phyloP scores from a whole-genome alignment of 2,113 vertebrate genomes.

The Glaucomys volans region DNA sequence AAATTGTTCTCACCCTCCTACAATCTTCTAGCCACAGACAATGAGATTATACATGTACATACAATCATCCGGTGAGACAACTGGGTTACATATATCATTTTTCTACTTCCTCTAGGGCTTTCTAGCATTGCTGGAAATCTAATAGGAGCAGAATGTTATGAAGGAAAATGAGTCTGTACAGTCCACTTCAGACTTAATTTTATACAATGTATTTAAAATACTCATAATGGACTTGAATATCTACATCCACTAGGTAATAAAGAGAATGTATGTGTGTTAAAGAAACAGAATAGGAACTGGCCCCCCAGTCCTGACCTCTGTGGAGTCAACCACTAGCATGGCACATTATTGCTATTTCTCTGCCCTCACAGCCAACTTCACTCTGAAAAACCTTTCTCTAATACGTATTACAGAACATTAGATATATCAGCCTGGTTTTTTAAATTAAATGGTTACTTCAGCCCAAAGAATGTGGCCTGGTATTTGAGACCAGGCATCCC shows the following conservation, averaged over 20 bases:
- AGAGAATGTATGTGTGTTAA: conserved; percentile 27
- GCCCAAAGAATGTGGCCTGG: not conserved
- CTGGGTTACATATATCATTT: conserved; percentile 61
- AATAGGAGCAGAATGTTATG: conserved; percentile 62
- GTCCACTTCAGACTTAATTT: conserved; percentile 73
- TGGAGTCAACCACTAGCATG: not conserved
- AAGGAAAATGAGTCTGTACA: conserved; percentile 66
- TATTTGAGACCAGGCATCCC: not conserved
- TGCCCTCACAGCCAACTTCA: not conserved
- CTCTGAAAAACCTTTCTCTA: not conserved
- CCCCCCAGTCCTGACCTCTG: not conserved
- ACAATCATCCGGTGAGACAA: conserved; percentile 69
- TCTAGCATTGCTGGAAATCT: conserved; percentile 62
- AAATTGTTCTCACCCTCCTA: conserved; percentile 49
- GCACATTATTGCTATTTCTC: conserved; percentile 37
- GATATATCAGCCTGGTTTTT: not conserved
- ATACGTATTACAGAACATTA: not conserved
- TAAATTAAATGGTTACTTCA: not conserved
- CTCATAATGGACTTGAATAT: conserved; percentile 66
- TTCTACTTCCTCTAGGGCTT: conserved; percentile 71
- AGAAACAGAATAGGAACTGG: conserved; percentile 26
- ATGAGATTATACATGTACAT: conserved; percentile 67
- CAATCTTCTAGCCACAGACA: conserved; percentile 39
- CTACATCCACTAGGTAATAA: conserved; percentile 50
- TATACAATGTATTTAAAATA: conserved; percentile 69